phyloP scores from a whole-genome alignment of 2,113 vertebrate genomes.

The Jacana jacana region DNA sequence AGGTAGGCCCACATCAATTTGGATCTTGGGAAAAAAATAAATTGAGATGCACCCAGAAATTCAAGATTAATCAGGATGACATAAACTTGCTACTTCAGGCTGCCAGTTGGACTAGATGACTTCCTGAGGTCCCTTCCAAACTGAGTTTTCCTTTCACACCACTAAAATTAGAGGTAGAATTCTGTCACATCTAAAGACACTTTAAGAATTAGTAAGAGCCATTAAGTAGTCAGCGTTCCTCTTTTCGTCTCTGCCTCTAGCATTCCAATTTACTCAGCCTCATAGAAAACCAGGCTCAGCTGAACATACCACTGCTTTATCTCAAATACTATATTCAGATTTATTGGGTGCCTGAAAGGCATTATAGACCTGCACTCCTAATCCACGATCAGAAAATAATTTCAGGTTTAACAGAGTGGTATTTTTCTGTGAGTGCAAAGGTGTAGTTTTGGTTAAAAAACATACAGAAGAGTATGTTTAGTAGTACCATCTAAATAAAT shows the following conservation, averaged over 20 bases:
- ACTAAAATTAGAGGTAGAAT: background rate
- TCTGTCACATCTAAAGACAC: background rate
- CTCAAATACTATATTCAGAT: background rate
- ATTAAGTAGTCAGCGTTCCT: background rate
- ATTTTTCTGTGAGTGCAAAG: background rate
- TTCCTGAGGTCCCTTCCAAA: background rate
- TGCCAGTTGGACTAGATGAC: background rate
- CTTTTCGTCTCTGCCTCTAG: background rate
- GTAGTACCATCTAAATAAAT: background rate
- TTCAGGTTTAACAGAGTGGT: accelerated
- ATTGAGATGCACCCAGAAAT: background rate
- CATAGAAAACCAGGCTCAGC: background rate
- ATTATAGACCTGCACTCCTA: background rate
- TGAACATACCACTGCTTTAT: background rate
- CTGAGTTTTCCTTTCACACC: background rate
- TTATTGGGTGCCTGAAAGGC: background rate
- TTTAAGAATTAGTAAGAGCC: background rate
- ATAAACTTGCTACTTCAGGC: background rate
- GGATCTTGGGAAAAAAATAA: background rate
- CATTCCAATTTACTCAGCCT: background rate
- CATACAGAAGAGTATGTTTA: background rate
- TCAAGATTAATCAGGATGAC: background rate
- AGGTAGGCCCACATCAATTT: background rate
- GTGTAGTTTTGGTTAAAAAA: background rate
- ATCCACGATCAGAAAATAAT: background rate